phyloP scores from a whole-genome alignment of 2,888 invertebrate species.

The Heliconius hortense region DNA sequence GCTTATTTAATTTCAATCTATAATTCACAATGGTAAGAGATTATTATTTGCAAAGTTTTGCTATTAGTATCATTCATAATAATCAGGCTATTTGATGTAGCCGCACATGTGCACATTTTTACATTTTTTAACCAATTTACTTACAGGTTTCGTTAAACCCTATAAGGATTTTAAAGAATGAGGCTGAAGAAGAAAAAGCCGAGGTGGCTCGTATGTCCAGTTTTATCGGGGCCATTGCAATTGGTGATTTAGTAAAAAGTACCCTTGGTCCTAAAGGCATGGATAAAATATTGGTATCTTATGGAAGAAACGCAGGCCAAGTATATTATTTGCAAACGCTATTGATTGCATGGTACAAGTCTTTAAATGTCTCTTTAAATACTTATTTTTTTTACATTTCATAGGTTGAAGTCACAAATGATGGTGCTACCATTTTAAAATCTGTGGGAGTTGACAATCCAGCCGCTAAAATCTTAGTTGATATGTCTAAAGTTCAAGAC shows the following conservation, averaged over 20 bases:
- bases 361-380: neutral
- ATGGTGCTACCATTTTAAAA: slow-evolving; percentile 99
- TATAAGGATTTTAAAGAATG: slow-evolving; percentile 95
- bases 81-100: neutral
- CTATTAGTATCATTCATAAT: neutral
- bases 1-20: neutral
- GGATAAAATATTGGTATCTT: slow-evolving; percentile 94
- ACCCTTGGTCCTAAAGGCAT: slow-evolving; percentile 99
- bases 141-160: slow-evolving; percentile 93
- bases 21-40: slow-evolving; percentile 36
- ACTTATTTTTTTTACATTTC: slow-evolving; percentile 40
- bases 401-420: slow-evolving; percentile 98
- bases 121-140: slow-evolving; percentile 38
- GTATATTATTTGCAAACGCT: slow-evolving; percentile 49
- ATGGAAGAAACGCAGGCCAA: slow-evolving; percentile 89
- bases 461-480: slow-evolving; percentile 99
- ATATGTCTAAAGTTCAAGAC: slow-evolving; percentile 99
- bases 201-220: slow-evolving; percentile 98
- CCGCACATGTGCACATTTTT: slow-evolving; percentile 43
- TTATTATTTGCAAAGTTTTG: neutral
- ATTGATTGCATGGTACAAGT: neutral
- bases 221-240: slow-evolving; percentile 99
- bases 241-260: slow-evolving; percentile 98
- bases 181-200: slow-evolving; percentile 98
- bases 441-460: slow-evolving; percentile 99